Base-by-base conservation (phyloP, 1,140 invertebrate genomes). In the Bombyx mandarina region DNA sequence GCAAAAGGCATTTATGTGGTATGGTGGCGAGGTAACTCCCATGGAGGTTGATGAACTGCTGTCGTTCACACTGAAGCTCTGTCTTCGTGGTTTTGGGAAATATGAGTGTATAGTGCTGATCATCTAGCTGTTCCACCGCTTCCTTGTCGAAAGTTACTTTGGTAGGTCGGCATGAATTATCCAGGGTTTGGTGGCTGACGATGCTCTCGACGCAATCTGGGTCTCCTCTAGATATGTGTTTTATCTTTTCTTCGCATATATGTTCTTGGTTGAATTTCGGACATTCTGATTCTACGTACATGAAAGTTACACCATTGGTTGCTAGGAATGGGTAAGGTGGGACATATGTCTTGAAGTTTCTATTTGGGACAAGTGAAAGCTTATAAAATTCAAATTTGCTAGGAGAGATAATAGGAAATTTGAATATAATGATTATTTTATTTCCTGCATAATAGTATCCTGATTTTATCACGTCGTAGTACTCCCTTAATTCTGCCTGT, bases 381-480 rank as follows among this genome's bases (percentile, higher is more conserved):
- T 62, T 66, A 62, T 63, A 75, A 9, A 61, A 26, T 9, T 61
- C 43, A 54, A 54, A 69, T 42, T 45, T 58, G 43, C 51, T 10
- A n/a, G 52, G 57, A 55, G 57, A 69, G 42, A 54, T 52, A 58
- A 75, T 65, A 35, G 67, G 69, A 47, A 73, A 48, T 52, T 66
- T 75, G 56, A 66, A 69, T 42, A 69, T 50, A 50, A 75, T 54
- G 51, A 75, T 60, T 64, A 68, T 63, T 43, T 63, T 45, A 18
- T 65, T 60, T 52, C 59, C 51, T 48, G 45, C 50, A 65, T 63
- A 74, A 61, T 64, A 75, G 22, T 54, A 70, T 7, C 67, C 70
- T 52, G 58, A 47, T 57, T 66, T 69, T 52, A 73, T 73, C 3
- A 70, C 48, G 48, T 73, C 62, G 60, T 69, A 73, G 54, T 63